Base-by-base conservation (phyloP, 1,140 invertebrate species). In the Zaprionus gabonicus region DNA sequence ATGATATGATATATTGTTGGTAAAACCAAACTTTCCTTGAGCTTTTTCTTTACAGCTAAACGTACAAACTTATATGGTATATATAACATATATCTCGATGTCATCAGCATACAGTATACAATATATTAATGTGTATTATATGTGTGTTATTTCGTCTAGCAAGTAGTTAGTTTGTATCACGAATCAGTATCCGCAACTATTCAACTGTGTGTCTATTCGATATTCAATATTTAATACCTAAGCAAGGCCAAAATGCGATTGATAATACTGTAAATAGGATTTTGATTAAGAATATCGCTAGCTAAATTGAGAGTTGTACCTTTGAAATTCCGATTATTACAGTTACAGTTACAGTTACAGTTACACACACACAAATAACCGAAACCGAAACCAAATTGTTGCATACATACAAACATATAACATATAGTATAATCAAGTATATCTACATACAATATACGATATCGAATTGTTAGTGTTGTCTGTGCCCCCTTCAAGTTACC, bases 281-380 rank as follows among this genome's bases (percentile, higher is more conserved):
- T 46, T 57, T 70, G 70, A 69, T 59, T 74, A 66, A 68, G 57
- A 63, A 15, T 79, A 69, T 62, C 36, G 67, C 71, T 71, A 76
- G 62, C 62, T 46, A 10, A 62, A 65, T 79, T 80, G 79, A 90
- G 85, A 90, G 85, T 90, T 90, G 85, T 90, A 90, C 85, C 85
- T 90, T 82, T 76, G 28, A 62, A 67, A 66, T 60, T 63, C 38
- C 57, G 44, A 46, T 36, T 57, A 74, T 60, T 41, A 51, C 34
- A 57, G 55, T 56, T 76, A 34, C 56, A 65, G 59, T 59, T 36
- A 69, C 41, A 71, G 58, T 65, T 23, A 62, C n/a, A 59, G 27
- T 25, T 31, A 31, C 1, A 31, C 28, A 58, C 23, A 71, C 28
- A 31, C 49, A 15, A 65, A 55, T 65, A 67, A 57, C 58, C 34